Evolutionary conservation across 2,888 invertebrate genomes (phyloP).

Genomic region (Folsomia manolachei): DNA sequence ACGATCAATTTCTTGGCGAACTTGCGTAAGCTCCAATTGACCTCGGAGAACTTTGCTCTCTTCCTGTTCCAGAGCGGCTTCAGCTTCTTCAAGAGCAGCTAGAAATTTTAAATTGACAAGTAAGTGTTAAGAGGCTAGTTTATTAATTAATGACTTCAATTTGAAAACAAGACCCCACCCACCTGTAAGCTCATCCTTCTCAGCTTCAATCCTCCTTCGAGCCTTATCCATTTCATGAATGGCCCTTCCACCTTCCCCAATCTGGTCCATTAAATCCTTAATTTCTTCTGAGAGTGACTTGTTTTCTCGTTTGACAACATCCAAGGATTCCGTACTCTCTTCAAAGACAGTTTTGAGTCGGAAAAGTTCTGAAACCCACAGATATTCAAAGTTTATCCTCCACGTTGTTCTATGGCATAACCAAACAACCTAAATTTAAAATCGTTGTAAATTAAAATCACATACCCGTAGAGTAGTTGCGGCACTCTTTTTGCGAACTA

Average conservation of each 20-base stretch:
- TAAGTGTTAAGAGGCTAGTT: background rate
- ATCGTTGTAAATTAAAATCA: conserved; percentile 73
- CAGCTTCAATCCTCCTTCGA: conserved; percentile 95
- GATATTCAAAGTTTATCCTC: background rate
- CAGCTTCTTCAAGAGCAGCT: conserved; percentile 97
- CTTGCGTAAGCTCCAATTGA: conserved; percentile 93
- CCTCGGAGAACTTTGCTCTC: conserved; percentile 97
- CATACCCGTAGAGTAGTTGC: conserved; percentile 99
- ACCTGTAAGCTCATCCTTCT: conserved; percentile 86
- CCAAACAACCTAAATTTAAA: background rate
- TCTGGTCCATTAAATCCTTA: conserved; percentile 98
- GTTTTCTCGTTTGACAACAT: conserved; percentile 97
- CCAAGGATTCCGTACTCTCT: conserved; percentile 94
- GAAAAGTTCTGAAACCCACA: conserved; percentile 53
- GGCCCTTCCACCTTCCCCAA: conserved; percentile 95
- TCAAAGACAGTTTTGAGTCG: conserved; percentile 95
- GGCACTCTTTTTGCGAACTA: conserved; percentile 97
- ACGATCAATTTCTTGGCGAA: conserved; percentile 36
- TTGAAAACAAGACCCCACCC: too few species aligned
- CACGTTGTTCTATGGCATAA: background rate
- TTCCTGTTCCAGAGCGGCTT: conserved; percentile 98
- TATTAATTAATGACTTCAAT: background rate
- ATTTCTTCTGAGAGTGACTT: conserved; percentile 99
- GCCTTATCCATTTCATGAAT: conserved; percentile 99
- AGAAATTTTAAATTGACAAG: conserved; percentile 60